A percentile compares a stretch with the other conserved stretches of the same genome.
Conservation (phyloP, 2,888 invertebrate genomes). For the Uloborus plumipes region DNA sequence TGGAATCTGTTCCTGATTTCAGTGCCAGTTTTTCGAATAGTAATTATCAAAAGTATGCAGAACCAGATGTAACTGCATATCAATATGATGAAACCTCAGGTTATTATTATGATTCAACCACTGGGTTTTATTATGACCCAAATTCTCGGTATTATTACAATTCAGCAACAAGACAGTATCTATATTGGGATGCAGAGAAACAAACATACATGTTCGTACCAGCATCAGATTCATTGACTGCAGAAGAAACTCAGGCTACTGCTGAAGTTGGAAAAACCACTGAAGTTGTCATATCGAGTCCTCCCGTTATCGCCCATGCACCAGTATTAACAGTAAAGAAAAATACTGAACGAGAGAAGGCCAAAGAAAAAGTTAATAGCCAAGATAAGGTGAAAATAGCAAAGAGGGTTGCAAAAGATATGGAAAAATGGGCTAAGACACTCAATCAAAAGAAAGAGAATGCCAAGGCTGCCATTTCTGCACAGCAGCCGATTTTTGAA, state of each 20-base stretch:
- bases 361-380: constrained; percentile 72
- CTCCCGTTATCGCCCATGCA: constrained; percentile 66
- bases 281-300: constrained; percentile 49
- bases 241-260: constrained; percentile 27
- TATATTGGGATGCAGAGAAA: constrained; percentile 88
- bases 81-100: constrained; percentile 95
- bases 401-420: constrained; percentile 96
- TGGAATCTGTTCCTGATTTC: constrained; percentile 29
- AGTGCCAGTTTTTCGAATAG: constrained; percentile 18
- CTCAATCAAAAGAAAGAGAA: constrained; percentile 93
- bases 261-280: constrained; percentile 25
- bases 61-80: constrained; percentile 90
- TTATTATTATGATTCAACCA: constrained; percentile 93
- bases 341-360: constrained; percentile 25
- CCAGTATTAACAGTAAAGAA: constrained; percentile 65
- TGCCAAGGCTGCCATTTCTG: constrained; percentile 70
- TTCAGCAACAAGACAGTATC: constrained; percentile 87
- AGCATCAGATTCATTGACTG: constrained; percentile 55
- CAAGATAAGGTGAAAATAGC: constrained; percentile 97
- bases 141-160: constrained; percentile 97
- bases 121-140: constrained; percentile 96
- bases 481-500: not conserved
- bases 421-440: constrained; percentile 96
- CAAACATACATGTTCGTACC: constrained; percentile 72
- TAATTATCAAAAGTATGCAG: constrained; percentile 68